These are phyloP conservation scores for Ciconia maguari DNA, from an alignment of 2,113 vertebrate species.

Conservation along the genomic window DNA sequence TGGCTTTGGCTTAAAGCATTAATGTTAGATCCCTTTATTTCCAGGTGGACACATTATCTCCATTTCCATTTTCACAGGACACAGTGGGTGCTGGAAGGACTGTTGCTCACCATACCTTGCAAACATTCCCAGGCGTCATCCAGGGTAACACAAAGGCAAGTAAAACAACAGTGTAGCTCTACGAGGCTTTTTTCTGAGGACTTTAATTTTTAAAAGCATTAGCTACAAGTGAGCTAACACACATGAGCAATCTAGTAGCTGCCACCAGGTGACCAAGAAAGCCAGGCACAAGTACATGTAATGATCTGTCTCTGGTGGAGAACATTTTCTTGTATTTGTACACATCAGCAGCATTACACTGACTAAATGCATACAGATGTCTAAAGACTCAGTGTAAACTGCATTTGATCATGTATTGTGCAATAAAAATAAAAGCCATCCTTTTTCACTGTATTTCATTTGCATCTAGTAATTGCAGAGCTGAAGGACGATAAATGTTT, in stretches of 20 bases:
- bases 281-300: neutral
- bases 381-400: neutral
- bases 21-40: neutral
- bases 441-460: neutral
- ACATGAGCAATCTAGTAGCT: neutral
- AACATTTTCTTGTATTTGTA: neutral
- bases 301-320: neutral
- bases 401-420: neutral
- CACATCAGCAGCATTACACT: neutral
- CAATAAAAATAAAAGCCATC: neutral
- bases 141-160: neutral
- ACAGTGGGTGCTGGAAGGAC: neutral
- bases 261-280: neutral
- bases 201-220: neutral
- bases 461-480: neutral
- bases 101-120: neutral
- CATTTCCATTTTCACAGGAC: neutral
- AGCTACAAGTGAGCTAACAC: neutral
- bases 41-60: neutral
- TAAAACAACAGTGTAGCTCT: neutral
- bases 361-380: neutral
- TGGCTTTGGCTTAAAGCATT: neutral
- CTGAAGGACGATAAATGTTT: neutral
- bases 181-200: neutral
- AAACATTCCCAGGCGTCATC: neutral